Conservation (phyloP, 2,113 vertebrate species). For the Marmota monax region DNA sequence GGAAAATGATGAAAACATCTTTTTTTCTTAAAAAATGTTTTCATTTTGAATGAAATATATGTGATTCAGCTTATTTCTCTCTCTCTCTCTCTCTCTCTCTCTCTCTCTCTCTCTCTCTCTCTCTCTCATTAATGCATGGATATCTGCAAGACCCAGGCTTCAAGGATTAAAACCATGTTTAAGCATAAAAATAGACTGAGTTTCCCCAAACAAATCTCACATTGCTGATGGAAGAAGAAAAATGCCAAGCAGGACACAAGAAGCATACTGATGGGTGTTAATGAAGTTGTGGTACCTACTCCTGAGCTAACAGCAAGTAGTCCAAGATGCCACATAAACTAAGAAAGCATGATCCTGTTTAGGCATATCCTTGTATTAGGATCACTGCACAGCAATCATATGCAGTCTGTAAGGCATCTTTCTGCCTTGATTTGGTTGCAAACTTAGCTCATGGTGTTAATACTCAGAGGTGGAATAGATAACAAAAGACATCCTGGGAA, state of each 20-base stretch:
- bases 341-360: neutral
- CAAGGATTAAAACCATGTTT: neutral
- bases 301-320: neutral
- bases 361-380: neutral
- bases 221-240: neutral
- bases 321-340: too few relatives aligned
- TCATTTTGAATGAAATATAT: neutral
- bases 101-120: neutral
- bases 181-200: neutral
- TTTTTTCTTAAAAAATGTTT: neutral
- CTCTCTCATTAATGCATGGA: neutral
- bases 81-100: too few relatives aligned
- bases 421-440: neutral
- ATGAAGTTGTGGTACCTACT: fast-evolving
- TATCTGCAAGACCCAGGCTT: neutral
- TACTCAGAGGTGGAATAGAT: neutral
- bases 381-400: neutral
- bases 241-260: fast-evolving
- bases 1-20: neutral
- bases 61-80: neutral
- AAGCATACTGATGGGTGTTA: too few relatives aligned
- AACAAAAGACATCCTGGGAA: neutral
- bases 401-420: fast-evolving
- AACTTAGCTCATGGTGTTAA: neutral
- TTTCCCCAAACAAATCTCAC: neutral